Conservation (phyloP, 2,888 invertebrate genomes). For the Callinectes sapidus region DNA sequence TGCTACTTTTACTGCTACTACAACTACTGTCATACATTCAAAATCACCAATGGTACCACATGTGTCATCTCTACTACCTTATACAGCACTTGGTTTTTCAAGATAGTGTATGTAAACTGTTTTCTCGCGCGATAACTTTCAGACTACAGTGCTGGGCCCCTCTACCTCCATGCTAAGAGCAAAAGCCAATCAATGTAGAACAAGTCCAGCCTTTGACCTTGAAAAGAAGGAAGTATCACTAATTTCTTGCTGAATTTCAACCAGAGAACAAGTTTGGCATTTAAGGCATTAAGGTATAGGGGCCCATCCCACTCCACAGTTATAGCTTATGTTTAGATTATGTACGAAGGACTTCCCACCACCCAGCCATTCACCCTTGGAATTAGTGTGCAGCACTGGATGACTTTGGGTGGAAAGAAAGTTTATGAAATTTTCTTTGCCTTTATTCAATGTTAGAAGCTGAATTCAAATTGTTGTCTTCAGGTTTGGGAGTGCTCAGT, state of each 20-base stretch:
- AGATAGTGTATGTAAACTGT: constrained; percentile 65
- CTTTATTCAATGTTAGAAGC: constrained; percentile 12
- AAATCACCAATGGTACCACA: constrained; percentile 64
- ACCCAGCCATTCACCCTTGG: constrained; percentile 61
- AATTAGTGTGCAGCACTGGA: constrained; percentile 67
- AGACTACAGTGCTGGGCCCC: constrained; percentile 59
- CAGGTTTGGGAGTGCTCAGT: constrained; percentile 50
- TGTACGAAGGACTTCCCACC: constrained; percentile 65
- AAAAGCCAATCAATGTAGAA: constrained; percentile 8
- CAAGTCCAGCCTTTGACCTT: not conserved
- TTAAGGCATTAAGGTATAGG: constrained; percentile 51
- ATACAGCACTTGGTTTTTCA: constrained; percentile 65
- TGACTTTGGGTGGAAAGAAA: constrained; percentile 63
- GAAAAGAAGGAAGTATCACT: not conserved
- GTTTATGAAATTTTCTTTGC: constrained; percentile 17
- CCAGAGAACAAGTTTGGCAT: constrained; percentile 33
- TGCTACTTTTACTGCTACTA: constrained; percentile 29
- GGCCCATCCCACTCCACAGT: constrained; percentile 41
- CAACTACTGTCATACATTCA: constrained; percentile 47
- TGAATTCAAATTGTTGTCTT: constrained; percentile 14
- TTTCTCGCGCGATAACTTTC: constrained; percentile 61
- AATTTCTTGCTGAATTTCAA: not conserved
- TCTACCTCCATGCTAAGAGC: constrained; percentile 55
- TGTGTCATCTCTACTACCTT: constrained; percentile 57
- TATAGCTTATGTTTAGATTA: constrained; percentile 70